These are phyloP conservation scores for Hyperopisus bebe DNA, from an alignment of 2,113 vertebrate genomes.

Conservation along the genomic window DNA sequence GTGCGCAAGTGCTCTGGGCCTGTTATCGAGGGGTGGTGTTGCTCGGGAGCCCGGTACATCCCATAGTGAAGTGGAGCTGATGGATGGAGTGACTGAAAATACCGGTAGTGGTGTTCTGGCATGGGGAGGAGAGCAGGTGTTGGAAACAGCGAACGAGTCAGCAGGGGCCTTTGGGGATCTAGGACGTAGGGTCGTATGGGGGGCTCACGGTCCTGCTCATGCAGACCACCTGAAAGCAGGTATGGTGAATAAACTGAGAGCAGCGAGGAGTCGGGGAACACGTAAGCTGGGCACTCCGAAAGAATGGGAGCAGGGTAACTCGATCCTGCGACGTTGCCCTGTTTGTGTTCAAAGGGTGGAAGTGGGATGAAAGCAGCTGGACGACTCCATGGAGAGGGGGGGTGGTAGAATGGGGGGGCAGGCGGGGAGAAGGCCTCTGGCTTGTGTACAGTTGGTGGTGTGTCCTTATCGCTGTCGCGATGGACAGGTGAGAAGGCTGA, in stretches of 20 bases:
- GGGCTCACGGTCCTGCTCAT: neutral
- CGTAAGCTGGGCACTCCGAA: constrained; percentile 71
- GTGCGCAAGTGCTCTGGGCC: constrained; percentile 47
- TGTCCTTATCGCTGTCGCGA: constrained; percentile 41
- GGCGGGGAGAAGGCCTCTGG: constrained; percentile 46
- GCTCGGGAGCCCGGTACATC: constrained; percentile 70
- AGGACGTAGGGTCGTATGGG: constrained; percentile 55
- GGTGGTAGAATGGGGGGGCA: constrained; percentile 64
- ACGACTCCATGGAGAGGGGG: constrained; percentile 66
- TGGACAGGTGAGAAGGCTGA: constrained; percentile 77
- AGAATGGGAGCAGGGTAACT: constrained; percentile 55
- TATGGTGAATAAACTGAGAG: constrained; percentile 73
- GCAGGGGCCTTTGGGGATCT: constrained; percentile 73
- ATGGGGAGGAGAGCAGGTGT: constrained; percentile 53
- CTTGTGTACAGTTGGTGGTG: constrained; percentile 48
- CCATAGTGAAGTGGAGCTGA: constrained; percentile 65
- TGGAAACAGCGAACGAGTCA: constrained; percentile 65
- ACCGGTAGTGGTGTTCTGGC: constrained; percentile 70
- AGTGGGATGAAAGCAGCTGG: constrained; percentile 52
- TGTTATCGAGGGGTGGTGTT: constrained; percentile 43
- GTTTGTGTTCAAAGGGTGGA: constrained; percentile 14
- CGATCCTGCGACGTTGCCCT: neutral
- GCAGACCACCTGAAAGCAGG: constrained; percentile 52
- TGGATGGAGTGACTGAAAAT: constrained; percentile 70
- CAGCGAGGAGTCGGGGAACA: constrained; percentile 66